Percentiles rank a stretch among this genome's conserved stretches.
Conservation (phyloP, 2,113 vertebrate species). For the Bufo gargarizans region DNA sequence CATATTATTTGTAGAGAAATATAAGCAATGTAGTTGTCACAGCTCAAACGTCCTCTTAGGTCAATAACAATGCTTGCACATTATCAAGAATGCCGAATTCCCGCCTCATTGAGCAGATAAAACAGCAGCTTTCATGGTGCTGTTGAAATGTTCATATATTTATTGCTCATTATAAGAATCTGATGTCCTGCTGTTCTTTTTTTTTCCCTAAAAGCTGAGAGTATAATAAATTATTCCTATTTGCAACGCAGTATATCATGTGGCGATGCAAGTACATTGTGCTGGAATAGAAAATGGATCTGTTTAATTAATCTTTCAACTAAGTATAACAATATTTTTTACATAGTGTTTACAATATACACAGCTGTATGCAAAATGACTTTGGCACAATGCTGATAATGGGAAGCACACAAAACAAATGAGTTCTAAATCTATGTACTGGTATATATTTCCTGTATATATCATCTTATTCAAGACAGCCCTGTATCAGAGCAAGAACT, state of each 20-base stretch:
- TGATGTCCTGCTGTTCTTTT: slow-evolving; percentile 52
- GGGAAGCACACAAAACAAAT: slow-evolving; percentile 19
- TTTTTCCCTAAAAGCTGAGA: slow-evolving; percentile 31
- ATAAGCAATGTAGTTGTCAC: slow-evolving; percentile 39
- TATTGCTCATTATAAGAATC: slow-evolving; percentile 49
- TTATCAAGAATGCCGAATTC: slow-evolving; percentile 26
- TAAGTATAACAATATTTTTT: slow-evolving; percentile 44
- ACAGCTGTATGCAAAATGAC: slow-evolving; percentile 29
- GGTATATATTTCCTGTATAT: slow-evolving; percentile 25
- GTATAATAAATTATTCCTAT: slow-evolving; percentile 53
- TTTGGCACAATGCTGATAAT: slow-evolving; percentile 33
- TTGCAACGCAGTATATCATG: slow-evolving; percentile 37
- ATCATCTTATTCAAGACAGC: slow-evolving; percentile 14
- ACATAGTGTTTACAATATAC: slow-evolving; percentile 30
- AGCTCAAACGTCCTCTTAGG: background rate
- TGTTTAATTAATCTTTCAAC: slow-evolving; percentile 50
- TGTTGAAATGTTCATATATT: slow-evolving; percentile 50
- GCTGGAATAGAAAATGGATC: slow-evolving; percentile 23
- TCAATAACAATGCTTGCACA: slow-evolving; percentile 4
- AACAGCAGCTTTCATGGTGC: slow-evolving; percentile 35
- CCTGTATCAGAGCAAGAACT: background rate
- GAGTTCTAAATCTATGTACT: slow-evolving; percentile 22
- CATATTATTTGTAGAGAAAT: slow-evolving; percentile 15
- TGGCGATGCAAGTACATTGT: slow-evolving; percentile 28
- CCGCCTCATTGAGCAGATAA: slow-evolving; percentile 44